Percentiles rank a stretch among this genome's conserved stretches.
These are phyloP conservation scores for Drosophila stalkeri DNA, from an alignment of 2,888 invertebrate species.

Conservation along the genomic window DNA sequence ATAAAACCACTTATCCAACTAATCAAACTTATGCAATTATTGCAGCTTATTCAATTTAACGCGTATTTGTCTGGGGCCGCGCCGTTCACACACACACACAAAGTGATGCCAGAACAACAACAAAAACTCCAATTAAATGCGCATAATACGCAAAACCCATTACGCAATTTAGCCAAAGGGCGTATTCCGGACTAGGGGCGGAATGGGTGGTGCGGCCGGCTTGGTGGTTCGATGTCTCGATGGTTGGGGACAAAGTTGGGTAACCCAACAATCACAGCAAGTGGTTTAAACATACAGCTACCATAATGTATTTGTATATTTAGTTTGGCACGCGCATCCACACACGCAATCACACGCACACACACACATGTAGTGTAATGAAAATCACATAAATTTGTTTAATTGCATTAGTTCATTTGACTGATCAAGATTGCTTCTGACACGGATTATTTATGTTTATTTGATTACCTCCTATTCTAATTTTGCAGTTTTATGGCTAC, in stretches of 20 bases:
- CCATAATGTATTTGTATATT: slow-evolving; percentile 6
- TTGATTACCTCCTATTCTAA: neutral
- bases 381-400: slow-evolving; percentile 41
- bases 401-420: slow-evolving; percentile 28
- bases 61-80: slow-evolving; percentile 41
- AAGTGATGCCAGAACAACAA: slow-evolving; percentile 28
- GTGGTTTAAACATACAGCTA: slow-evolving; percentile 10
- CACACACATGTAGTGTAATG: slow-evolving; percentile 8
- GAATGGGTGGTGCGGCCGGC: neutral
- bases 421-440: neutral
- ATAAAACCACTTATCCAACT: slow-evolving; percentile 62
- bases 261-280: slow-evolving; percentile 17
- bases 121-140: slow-evolving; percentile 65
- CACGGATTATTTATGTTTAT: neutral
- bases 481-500: neutral
- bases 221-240: neutral
- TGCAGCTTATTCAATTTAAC: slow-evolving; percentile 68
- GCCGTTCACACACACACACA: neutral
- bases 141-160: slow-evolving; percentile 51
- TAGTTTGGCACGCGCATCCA: neutral
- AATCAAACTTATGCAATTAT: slow-evolving; percentile 77
- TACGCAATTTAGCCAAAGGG: slow-evolving; percentile 38
- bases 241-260: neutral
- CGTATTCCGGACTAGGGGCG: neutral
- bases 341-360: neutral